phyloP scores from a whole-genome alignment of 2,888 invertebrate species.

The Achlya flavicornis region DNA sequence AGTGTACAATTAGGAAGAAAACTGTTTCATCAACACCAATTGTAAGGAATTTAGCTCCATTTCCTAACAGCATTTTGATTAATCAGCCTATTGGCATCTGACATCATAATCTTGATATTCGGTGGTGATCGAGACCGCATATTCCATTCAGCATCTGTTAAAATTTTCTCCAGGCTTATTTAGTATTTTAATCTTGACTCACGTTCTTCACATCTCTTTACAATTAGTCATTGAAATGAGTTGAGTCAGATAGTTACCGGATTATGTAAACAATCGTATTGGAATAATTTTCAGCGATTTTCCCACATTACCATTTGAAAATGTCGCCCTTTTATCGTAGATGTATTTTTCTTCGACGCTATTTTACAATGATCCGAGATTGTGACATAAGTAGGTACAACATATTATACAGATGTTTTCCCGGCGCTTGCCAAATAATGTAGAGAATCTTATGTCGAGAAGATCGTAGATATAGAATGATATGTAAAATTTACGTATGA shows the following conservation, averaged over 20 bases:
- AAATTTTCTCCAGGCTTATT: slow-evolving; percentile 48
- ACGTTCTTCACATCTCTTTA: slow-evolving; percentile 41
- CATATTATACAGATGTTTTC: background rate
- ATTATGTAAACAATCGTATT: slow-evolving; percentile 31
- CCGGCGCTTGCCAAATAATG: no score
- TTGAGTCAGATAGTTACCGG: slow-evolving; percentile 57
- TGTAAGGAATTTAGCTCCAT: no score
- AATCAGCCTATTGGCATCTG: slow-evolving; percentile 13
- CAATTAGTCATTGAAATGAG: slow-evolving; percentile 67
- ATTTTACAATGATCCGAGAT: background rate
- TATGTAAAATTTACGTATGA: no score
- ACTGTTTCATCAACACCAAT: no score
- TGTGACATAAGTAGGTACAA: background rate
- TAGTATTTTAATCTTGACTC: slow-evolving; percentile 60
- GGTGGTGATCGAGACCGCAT: slow-evolving; percentile 22
- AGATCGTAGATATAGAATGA: background rate
- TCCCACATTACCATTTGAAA: background rate
- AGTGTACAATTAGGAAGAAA: no score
- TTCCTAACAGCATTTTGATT: slow-evolving; percentile 7
- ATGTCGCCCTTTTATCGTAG: background rate
- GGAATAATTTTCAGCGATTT: slow-evolving; percentile 13
- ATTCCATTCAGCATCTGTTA: slow-evolving; percentile 44
- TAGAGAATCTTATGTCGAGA: background rate
- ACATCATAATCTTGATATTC: slow-evolving; percentile 19
- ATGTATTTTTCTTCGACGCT: background rate